These are phyloP conservation scores for Drosophila quasianomalipes DNA, from an alignment of 2,888 invertebrate species.

Conservation along the genomic window DNA sequence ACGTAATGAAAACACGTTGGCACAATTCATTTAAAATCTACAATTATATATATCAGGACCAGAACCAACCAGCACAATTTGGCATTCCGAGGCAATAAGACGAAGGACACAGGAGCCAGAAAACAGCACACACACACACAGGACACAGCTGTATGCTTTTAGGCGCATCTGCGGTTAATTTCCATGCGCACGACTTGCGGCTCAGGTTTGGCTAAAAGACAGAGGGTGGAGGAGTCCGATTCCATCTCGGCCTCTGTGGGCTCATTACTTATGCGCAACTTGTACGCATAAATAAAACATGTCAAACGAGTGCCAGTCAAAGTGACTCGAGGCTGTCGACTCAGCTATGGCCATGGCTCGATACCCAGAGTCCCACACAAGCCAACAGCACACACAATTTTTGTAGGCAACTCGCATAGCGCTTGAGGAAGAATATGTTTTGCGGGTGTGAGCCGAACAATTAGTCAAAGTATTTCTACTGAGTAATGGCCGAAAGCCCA, in stretches of 20 bases:
- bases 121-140: slow-evolving; percentile 7
- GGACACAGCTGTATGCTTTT: slow-evolving; percentile 54
- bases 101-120: not conserved
- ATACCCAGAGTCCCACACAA: slow-evolving; percentile 23
- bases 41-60: slow-evolving; percentile 21
- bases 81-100: slow-evolving; percentile 32
- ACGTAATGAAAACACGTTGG: slow-evolving; percentile 66
- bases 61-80: slow-evolving; percentile 27
- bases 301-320: slow-evolving; percentile 62
- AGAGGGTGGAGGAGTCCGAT: slow-evolving; percentile 10
- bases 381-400: slow-evolving; percentile 16
- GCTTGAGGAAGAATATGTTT: slow-evolving; percentile 4
- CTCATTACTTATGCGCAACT: slow-evolving; percentile 79
- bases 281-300: slow-evolving; percentile 82
- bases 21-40: slow-evolving; percentile 71
- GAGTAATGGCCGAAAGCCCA: not conserved
- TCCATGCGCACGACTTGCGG: slow-evolving; percentile 63
- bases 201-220: slow-evolving; percentile 2
- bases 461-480: slow-evolving; percentile 23
- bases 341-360: slow-evolving; percentile 3
- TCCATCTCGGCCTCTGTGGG: slow-evolving; percentile 18
- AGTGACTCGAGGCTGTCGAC: slow-evolving; percentile 55
- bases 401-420: slow-evolving; percentile 37
- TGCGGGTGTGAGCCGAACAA: slow-evolving; percentile 32
- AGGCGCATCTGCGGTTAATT: slow-evolving; percentile 69